Evolutionary conservation across 2,113 vertebrate genomes (phyloP).

Genomic region (Cyanoramphus novaezelandiae): DNA sequence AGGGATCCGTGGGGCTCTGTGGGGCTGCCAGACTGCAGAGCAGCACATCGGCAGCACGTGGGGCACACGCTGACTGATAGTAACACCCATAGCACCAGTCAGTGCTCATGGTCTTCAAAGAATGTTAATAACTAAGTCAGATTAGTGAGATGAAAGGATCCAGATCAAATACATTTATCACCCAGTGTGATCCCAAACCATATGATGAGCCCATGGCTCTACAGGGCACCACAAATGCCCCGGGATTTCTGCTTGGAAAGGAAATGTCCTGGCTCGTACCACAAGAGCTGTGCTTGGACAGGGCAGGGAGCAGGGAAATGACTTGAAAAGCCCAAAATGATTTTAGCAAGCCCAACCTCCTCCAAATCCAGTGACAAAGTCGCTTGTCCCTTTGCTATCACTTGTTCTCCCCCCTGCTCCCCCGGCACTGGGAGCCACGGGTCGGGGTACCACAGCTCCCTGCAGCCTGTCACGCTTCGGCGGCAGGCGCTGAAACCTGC

Average conservation of each 20-base stretch:
- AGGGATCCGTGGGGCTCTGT: background rate
- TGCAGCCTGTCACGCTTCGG: background rate
- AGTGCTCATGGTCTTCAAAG: background rate
- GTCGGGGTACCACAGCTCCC: background rate
- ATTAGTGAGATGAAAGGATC: background rate
- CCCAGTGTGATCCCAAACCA: background rate
- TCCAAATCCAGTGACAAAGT: background rate
- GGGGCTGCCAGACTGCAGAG: background rate
- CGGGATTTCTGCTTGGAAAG: background rate
- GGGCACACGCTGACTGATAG: background rate
- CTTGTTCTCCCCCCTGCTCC: background rate
- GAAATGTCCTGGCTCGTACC: background rate
- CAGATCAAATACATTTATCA: background rate
- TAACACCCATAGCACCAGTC: background rate
- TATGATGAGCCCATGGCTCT: background rate
- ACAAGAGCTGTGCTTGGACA: background rate
- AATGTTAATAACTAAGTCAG: background rate
- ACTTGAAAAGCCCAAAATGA: background rate
- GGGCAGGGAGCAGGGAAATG: background rate
- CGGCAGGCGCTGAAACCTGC: background rate
- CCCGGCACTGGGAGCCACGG: rapidly evolving
- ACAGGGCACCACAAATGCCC: background rate
- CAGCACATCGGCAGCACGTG: background rate
- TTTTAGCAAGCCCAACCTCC: background rate
- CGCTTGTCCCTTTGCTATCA: rapidly evolving